Base-by-base conservation (phyloP, 2,797 vertebrate genomes). In the Pipistrellus nathusii region DNA sequence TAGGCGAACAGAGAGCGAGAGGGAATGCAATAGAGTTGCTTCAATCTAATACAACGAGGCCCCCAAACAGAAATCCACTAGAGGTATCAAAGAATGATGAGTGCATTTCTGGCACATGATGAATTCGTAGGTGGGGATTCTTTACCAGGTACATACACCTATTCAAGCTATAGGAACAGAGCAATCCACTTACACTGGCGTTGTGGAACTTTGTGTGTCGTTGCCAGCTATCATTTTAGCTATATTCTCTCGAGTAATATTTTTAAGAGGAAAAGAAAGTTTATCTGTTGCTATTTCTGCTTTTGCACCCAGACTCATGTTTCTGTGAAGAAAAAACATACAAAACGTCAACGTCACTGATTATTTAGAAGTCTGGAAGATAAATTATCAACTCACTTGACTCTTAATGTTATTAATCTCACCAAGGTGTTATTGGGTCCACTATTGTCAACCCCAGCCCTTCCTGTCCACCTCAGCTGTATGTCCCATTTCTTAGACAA, bases 261-360 rank as follows among this genome's bases (percentile, higher is more conserved):
- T 0, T 3, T 96, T 32, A 6, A 99, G 98, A 2, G 4, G 0
- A 27, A 98, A 98, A 55, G 98, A 98, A 41, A 97, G 97, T 97
- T 99, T 99, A 72, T 99, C 99, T 23, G 98, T 98, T 0, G 99
- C 98, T 78, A 95, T 98, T 98, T 99, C 99, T 48, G 99, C 96
- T 97, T 99, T 99, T 96, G 99, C 99, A 94, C 99, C 99, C 66
- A 99, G 98, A 95, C 94, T 98, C 88, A 98, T 85, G 97, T 99
- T 99, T 98, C 99, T 99, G 97, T 93, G 81, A 68, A 88, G 66
- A 92, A 95, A 84, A 92, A 96, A 48, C 48, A 23, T 89, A 96
- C 51, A 57, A 68, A 64, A 64, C n/a, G 13, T 77, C 32, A 83
- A n/a, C 14, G 35, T 96, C 41, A 84, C 30, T 7, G 51, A 83